Percentiles rank a stretch among this genome's conserved stretches.
phyloP scores from a whole-genome alignment of 2,113 vertebrate genomes.

The Asarcornis scutulata region DNA sequence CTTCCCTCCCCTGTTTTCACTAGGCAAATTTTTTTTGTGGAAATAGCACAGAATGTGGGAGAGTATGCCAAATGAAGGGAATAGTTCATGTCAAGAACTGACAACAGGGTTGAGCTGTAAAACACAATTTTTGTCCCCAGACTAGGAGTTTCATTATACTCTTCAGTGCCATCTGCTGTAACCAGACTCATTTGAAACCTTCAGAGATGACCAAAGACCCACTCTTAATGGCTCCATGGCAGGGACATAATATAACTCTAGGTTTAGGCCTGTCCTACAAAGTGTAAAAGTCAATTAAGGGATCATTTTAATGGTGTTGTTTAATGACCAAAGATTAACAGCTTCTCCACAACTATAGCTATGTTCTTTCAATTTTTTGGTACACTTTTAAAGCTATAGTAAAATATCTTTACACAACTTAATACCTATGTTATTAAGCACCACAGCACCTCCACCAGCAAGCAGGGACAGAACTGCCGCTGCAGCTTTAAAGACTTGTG shows the following conservation, averaged over 20 bases:
- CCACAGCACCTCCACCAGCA: background rate
- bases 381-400: background rate
- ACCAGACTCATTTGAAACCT: background rate
- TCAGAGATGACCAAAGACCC: background rate
- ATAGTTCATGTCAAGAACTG: background rate
- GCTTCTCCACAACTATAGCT: background rate
- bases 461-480: background rate
- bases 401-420: background rate
- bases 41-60: background rate
- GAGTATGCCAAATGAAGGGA: background rate
- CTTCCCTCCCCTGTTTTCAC: background rate
- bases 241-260: background rate
- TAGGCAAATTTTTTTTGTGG: background rate
- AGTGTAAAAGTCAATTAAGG: background rate
- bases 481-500: background rate
- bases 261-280: background rate
- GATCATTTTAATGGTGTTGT: background rate
- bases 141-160: background rate
- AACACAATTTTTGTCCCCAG: background rate
- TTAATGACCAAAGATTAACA: background rate
- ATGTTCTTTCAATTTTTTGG: background rate
- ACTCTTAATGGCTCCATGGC: background rate
- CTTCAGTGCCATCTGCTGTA: constrained; percentile 56
- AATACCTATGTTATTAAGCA: background rate
- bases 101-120: background rate